phyloP scores from a whole-genome alignment of 2,113 vertebrate genomes.

The Hirundichthys speculiger region DNA sequence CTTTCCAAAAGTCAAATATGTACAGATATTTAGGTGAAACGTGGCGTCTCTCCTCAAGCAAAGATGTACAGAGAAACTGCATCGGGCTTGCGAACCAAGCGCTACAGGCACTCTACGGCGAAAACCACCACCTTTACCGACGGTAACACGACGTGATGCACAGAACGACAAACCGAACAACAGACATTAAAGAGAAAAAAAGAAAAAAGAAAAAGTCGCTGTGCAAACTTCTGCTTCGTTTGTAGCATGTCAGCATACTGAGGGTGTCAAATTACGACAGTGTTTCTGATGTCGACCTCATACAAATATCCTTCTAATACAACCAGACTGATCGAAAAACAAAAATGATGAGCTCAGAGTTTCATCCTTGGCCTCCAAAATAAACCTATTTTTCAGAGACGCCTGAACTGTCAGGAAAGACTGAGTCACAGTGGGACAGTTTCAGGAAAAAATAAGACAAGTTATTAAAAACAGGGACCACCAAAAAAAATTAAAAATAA shows the following conservation, averaged over 20 bases:
- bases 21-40: conserved; percentile 35
- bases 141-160: conserved; percentile 4
- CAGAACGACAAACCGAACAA: neutral
- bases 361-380: conserved; percentile 22
- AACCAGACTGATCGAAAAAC: too few species aligned
- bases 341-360: too few species aligned
- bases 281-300: too few species aligned
- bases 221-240: conserved; percentile 61
- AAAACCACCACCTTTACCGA: conserved; percentile 17
- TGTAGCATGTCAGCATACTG: conserved; percentile 24
- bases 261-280: conserved; percentile 2
- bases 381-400: conserved; percentile 6
- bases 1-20: conserved; percentile 23
- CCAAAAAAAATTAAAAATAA: too few species aligned
- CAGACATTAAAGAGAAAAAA: neutral
- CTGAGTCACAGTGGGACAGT: too few species aligned
- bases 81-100: conserved; percentile 65
- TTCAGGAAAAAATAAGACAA: neutral
- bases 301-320: too few species aligned
- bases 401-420: too few species aligned
- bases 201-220: conserved; percentile 15
- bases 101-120: conserved; percentile 80
- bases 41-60: conserved; percentile 16
- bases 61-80: conserved; percentile 45
- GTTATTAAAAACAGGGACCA: too few species aligned